Conservation (phyloP, 2,113 vertebrate species). For the Nyctibius bracteatus region DNA sequence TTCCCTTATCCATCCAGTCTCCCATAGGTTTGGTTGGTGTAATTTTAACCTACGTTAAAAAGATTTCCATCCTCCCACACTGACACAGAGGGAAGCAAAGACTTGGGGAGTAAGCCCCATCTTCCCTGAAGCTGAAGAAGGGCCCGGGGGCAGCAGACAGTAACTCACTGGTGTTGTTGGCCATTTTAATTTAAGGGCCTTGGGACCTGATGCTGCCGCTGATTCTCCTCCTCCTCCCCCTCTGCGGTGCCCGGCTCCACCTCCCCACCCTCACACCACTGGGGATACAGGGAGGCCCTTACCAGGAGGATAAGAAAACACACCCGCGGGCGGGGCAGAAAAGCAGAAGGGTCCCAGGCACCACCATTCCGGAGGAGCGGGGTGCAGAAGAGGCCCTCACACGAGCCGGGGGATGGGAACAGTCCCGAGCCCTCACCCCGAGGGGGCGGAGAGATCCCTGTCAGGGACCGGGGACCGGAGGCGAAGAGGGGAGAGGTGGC, state of each 20-base stretch:
- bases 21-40: rapidly evolving
- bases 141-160: not conserved
- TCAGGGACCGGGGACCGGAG: not conserved
- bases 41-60: not conserved
- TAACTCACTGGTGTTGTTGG: not conserved
- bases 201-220: not conserved
- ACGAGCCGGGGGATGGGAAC: not conserved
- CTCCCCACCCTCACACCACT: not conserved
- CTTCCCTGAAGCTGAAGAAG: not conserved
- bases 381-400: not conserved
- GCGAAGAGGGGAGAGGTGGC: not conserved
- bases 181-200: conserved; percentile 66
- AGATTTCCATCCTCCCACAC: not conserved
- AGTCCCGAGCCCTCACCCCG: not conserved
- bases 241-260: not conserved
- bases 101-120: not conserved
- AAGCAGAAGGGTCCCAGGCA: not conserved
- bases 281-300: not conserved
- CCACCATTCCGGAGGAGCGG: not conserved
- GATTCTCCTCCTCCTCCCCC: not conserved
- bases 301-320: not conserved
- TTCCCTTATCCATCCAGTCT: not conserved
- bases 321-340: not conserved
- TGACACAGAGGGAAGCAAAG: not conserved
- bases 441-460: not conserved